A percentile compares a stretch with the other conserved stretches of the same genome.
phyloP scores from a whole-genome alignment of 2,113 vertebrate species.

The Glaucidium brasilianum region DNA sequence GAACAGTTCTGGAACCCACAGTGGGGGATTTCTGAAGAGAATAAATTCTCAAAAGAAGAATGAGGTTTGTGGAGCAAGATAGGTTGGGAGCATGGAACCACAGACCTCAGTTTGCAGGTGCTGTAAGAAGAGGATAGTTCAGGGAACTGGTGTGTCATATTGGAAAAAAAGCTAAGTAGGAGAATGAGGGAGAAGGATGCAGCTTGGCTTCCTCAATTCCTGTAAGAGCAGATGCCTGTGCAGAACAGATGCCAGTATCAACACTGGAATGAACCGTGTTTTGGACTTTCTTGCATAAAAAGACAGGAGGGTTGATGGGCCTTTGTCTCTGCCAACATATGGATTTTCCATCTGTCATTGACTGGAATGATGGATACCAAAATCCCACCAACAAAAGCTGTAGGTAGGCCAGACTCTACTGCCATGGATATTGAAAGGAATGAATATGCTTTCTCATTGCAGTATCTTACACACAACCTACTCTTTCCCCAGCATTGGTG shows the following conservation, averaged over 20 bases:
- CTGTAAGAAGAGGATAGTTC: neutral
- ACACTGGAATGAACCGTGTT: neutral
- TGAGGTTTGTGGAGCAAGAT: neutral
- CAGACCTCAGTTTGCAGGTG: neutral
- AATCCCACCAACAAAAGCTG: neutral
- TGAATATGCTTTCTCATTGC: neutral
- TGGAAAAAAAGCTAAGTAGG: neutral
- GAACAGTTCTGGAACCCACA: neutral
- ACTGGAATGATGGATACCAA: neutral
- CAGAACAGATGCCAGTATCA: neutral
- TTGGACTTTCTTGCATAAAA: neutral
- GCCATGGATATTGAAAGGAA: neutral
- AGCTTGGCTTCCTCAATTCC: neutral
- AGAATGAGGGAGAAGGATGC: neutral
- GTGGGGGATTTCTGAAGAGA: accelerated
- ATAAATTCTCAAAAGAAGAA: neutral
- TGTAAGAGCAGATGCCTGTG: neutral
- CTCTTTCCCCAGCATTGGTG: neutral
- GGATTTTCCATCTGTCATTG: neutral
- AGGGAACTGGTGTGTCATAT: neutral
- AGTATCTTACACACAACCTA: neutral
- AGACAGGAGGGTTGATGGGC: neutral
- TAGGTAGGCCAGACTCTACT: neutral
- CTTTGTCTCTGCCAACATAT: neutral
- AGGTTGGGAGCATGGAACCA: neutral